Percentiles rank a stretch among this genome's conserved stretches.
phyloP scores from a whole-genome alignment of 2,888 invertebrate species.

The Calliopum simillimum region DNA sequence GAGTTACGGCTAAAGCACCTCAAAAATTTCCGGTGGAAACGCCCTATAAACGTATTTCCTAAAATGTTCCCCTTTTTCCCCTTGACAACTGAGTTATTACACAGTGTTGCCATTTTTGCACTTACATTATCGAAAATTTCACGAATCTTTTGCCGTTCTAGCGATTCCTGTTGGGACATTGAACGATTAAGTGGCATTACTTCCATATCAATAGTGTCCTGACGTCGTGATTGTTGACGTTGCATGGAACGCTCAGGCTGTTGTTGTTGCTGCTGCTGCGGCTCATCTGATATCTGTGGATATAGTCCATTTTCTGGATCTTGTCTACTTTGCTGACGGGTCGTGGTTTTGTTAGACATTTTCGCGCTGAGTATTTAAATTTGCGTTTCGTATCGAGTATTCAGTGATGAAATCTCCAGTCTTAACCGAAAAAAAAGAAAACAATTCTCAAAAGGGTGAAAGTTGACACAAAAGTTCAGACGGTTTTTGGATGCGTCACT shows the following conservation, averaged over 20 bases:
- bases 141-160: slow-evolving; percentile 56
- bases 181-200: slow-evolving; percentile 58
- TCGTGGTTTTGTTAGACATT: slow-evolving; percentile 51
- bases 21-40: too few relatives aligned
- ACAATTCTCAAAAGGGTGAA: too few relatives aligned
- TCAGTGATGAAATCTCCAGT: too few relatives aligned
- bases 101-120: too few relatives aligned
- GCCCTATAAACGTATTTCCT: too few relatives aligned
- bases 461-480: too few relatives aligned
- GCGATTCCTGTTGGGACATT: slow-evolving; percentile 53
- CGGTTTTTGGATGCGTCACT: too few relatives aligned
- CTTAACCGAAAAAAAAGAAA: too few relatives aligned
- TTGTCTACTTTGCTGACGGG: slow-evolving; percentile 52
- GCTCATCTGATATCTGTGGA: slow-evolving; percentile 55
- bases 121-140: slow-evolving; percentile 61
- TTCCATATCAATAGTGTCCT: slow-evolving; percentile 63
- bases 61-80: too few relatives aligned
- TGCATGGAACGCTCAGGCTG: slow-evolving; percentile 21
- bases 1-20: too few relatives aligned
- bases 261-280: slow-evolving; percentile 36
- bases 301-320: slow-evolving; percentile 60
- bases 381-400: too few relatives aligned
- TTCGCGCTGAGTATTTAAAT: not conserved
- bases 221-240: slow-evolving; percentile 57
- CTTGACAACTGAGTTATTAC: too few relatives aligned